phyloP scores from a whole-genome alignment of 2,797 vertebrate genomes.

The Glossophaga mutica region DNA sequence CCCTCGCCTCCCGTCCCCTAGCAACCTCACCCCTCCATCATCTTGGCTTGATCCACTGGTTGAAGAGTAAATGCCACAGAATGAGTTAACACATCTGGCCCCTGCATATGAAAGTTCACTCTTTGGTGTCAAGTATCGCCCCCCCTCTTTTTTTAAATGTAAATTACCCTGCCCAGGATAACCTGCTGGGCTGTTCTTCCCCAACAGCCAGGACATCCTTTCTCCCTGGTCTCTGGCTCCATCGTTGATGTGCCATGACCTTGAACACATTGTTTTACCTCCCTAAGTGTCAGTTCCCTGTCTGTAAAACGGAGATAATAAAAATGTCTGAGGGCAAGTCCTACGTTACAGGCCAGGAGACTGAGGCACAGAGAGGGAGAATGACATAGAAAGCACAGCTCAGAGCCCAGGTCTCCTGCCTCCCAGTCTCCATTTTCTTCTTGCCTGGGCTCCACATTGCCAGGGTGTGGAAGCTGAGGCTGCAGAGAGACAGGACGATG shows the following conservation, averaged over 20 bases:
- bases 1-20: not conserved
- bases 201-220: not conserved
- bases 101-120: not conserved
- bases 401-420: not conserved
- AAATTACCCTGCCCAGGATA: not conserved
- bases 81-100: not conserved
- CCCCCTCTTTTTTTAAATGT: not conserved
- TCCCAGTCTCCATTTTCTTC: not conserved
- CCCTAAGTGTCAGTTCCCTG: not conserved
- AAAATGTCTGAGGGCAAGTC: not conserved
- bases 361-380: not conserved
- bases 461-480: not conserved
- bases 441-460: rapidly evolving
- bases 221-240: not conserved
- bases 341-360: not conserved
- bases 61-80: not conserved
- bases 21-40: not conserved
- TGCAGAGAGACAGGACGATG: rapidly evolving
- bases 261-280: not conserved
- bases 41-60: not conserved
- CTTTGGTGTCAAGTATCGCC: not conserved
- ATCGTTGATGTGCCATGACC: not conserved
- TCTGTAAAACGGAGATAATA: not conserved
- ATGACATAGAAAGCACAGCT: not conserved
- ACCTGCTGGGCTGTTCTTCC: rapidly evolving